phyloP scores from a whole-genome alignment of 2,797 vertebrate genomes.

The Eulemur coronatus region DNA sequence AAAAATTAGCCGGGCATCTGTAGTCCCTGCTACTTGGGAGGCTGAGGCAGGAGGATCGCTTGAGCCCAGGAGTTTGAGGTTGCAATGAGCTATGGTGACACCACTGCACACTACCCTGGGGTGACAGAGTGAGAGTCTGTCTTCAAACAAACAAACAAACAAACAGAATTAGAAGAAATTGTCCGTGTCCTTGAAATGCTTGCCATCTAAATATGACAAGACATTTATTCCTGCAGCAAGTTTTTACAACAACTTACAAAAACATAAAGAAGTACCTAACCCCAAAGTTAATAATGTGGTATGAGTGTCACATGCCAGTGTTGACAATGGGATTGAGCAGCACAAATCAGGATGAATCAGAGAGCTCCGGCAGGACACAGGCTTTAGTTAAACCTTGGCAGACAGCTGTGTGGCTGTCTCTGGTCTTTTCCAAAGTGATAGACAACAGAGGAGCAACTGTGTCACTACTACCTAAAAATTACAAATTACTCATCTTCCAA shows the following conservation, averaged over 20 bases:
- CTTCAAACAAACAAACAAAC: too few species aligned
- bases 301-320: background rate
- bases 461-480: background rate
- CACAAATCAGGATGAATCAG: background rate
- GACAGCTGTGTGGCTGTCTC: background rate
- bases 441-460: background rate
- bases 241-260: background rate
- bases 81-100: too few species aligned
- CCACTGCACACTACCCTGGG: too few species aligned
- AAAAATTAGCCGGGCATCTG: too few species aligned
- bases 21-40: too few species aligned
- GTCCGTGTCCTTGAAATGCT: background rate
- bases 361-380: background rate
- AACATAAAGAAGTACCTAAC: background rate
- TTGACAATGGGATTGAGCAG: background rate
- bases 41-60: too few species aligned
- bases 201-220: constrained; percentile 8
- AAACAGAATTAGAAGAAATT: background rate
- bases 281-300: background rate
- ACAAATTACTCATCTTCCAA: background rate
- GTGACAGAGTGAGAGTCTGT: too few species aligned
- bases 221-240: background rate
- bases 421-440: background rate
- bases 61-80: too few species aligned
- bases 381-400: background rate